Evolutionary conservation across 2,797 vertebrate genomes (phyloP).

Genomic region (Gambusia yucatana): DNA sequence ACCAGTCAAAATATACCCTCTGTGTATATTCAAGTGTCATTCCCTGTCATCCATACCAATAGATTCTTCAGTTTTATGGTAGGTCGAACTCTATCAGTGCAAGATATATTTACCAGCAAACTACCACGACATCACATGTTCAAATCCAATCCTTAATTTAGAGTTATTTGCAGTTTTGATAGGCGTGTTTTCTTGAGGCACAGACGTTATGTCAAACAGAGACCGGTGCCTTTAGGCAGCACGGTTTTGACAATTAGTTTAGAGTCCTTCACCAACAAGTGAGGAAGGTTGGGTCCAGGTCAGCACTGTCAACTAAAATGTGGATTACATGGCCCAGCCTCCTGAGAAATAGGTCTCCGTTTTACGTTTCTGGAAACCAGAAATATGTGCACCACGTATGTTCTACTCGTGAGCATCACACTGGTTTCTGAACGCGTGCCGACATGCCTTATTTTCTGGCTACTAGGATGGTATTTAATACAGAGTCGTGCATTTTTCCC

Average conservation of each 20-base stretch:
- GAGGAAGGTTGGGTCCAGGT: background rate
- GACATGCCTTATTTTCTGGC: background rate
- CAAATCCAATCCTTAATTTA: background rate
- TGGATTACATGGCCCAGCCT: background rate
- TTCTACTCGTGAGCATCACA: background rate
- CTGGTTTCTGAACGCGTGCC: background rate
- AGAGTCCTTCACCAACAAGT: background rate
- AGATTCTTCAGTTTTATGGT: background rate
- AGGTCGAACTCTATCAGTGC: background rate
- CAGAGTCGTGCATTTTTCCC: background rate
- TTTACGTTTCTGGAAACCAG: constrained; percentile 10
- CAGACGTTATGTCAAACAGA: background rate
- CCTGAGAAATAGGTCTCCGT: background rate
- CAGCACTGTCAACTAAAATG: background rate
- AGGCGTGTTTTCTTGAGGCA: background rate
- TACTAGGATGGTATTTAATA: background rate
- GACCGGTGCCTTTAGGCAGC: background rate
- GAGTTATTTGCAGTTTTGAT: background rate
- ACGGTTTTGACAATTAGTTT: background rate
- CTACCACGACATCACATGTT: background rate
- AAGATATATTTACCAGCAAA: background rate
- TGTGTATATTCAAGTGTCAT: background rate
- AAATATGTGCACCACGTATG: constrained; percentile 4
- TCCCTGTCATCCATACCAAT: background rate
- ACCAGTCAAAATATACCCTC: background rate